Percentiles rank a stretch among this genome's conserved stretches.
Evolutionary conservation across 2,888 invertebrate genomes (phyloP).

Genomic region (Temnothorax ravouxi): DNA sequence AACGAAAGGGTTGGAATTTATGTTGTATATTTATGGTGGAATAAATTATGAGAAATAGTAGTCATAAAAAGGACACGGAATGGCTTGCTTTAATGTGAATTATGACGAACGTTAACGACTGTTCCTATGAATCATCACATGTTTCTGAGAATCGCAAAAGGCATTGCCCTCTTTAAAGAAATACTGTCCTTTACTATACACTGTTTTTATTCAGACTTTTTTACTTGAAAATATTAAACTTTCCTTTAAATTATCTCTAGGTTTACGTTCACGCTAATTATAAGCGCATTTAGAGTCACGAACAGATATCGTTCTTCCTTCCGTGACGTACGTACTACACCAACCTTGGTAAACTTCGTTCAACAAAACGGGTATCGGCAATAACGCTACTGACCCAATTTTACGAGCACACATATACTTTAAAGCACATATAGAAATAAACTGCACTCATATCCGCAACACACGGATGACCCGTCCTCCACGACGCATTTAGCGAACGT

Average conservation of each 20-base stretch:
- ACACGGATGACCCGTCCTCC: conserved; percentile 24
- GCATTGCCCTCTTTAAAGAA: conserved; percentile 7
- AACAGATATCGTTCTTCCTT: not conserved
- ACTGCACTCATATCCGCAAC: conserved; percentile 23
- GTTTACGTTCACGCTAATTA: not conserved
- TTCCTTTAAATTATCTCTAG: not conserved
- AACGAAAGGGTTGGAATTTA: not conserved
- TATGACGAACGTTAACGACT: not conserved
- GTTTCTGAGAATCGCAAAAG: conserved; percentile 5
- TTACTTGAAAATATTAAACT: not conserved
- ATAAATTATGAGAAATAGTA: not conserved
- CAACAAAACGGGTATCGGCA: not conserved
- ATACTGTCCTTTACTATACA: not conserved
- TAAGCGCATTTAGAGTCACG: not conserved
- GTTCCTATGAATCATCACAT: conserved; percentile 1
- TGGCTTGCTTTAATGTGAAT: not conserved
- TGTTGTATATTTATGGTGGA: not conserved
- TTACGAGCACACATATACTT: conserved; percentile 1
- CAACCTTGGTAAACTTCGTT: conserved; percentile 25
- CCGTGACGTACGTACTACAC: not conserved
- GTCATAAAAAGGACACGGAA: not conserved
- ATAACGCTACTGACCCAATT: conserved; percentile 42
- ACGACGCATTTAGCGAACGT: conserved; percentile 44
- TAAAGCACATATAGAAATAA: conserved; percentile 25
- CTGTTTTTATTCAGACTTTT: not conserved